Evolutionary conservation across 2,113 vertebrate species (phyloP).

Genomic region (Myotis lucifugus): DNA sequence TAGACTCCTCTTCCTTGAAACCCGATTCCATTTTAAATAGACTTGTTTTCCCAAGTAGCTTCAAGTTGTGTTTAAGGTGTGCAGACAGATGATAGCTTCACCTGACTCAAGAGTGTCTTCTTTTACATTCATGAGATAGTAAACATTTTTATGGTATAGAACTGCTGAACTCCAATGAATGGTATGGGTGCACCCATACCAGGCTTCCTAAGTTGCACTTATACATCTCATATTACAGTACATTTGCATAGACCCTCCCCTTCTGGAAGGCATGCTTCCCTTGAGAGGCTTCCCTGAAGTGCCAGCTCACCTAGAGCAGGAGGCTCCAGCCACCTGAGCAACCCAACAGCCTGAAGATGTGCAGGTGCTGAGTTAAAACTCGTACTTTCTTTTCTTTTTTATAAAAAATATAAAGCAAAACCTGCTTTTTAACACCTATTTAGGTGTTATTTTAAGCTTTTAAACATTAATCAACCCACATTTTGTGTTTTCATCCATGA

Average conservation of each 20-base stretch:
- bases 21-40: neutral
- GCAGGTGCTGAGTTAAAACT: conserved; percentile 6
- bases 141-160: conserved; percentile 2
- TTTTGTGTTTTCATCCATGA: conserved; percentile 5
- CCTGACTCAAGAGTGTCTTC: neutral
- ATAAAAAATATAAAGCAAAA: neutral
- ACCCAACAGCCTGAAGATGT: neutral
- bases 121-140: neutral
- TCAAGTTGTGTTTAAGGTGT: neutral
- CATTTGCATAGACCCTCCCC: neutral
- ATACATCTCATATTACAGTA: neutral
- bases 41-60: neutral
- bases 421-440: neutral
- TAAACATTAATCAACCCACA: neutral
- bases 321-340: neutral
- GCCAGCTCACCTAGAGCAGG: neutral
- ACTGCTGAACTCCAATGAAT: conserved; percentile 13
- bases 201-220: neutral
- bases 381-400: neutral
- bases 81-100: neutral
- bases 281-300: conserved; percentile 5
- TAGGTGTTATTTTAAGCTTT: neutral
- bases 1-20: neutral
- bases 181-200: neutral
- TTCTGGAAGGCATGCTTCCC: neutral